Base-by-base conservation (phyloP, 2,888 invertebrate genomes). In the Helobdella robusta region DNA sequence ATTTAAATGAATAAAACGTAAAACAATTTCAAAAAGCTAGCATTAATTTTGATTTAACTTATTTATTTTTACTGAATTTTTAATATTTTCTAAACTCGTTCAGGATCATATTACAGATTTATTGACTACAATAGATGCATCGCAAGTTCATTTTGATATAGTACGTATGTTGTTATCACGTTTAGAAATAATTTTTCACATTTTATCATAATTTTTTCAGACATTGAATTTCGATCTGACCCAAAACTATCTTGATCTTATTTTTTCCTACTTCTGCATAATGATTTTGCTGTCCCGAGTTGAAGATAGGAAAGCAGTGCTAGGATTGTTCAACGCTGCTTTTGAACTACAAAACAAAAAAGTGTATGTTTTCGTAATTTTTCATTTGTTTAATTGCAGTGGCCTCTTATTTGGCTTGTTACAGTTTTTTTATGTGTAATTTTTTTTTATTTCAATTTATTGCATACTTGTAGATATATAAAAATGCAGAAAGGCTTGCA, bases 281-380 rank as follows among this genome's bases (percentile, higher is more conserved):
- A 97, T 99, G 95, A 89, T 99, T 68, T 82, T 99, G 18, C 82
- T 99, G n/a, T 95, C 97, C 0, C 84, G 93, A 35, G 62, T 62
- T 20, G 98, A 98, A 79, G 98, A 99, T 78, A 84, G 98, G 15
- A 97, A 97, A 82, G 91, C 93, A 0, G 95, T 97, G 0, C 81
- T 98, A 54, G 95, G 97, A 0, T 83, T 99, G 23, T 99, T 93
- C 78, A 98, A 97, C 83, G 92, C 91, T 52, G 98, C 97, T 2
- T 90, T 93, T 82, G 98, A 99, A 82, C 86, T 95, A 85, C 88
- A 91, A 32, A 87, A 65, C 35, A 65, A 97, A 60, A 74, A 75
- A 66, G 73, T 75, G 77, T 77, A 70, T 71, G 74, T 72, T 44
- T 18, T n/a, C n/a, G n/a, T n/a, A n/a, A n/a, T n/a, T n/a, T n/a